Evolutionary conservation across 2,888 invertebrate genomes (phyloP).

Genomic region (Nipponacmea schrenckii): DNA sequence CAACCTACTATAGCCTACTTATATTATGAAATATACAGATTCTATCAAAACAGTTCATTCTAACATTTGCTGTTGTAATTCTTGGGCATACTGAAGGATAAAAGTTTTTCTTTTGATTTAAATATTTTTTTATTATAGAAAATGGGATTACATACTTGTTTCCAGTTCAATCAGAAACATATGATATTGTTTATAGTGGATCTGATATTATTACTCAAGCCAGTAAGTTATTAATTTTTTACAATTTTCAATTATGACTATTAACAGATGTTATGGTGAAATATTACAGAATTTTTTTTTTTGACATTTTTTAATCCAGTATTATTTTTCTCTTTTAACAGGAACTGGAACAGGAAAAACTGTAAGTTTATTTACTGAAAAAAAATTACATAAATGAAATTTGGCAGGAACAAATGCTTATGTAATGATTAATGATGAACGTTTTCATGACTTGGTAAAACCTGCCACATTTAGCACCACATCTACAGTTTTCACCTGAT

Average conservation of each 20-base stretch:
- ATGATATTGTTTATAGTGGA: conserved; percentile 54
- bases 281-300: not conserved
- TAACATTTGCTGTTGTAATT: too few species aligned
- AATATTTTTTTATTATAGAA: conserved; percentile 39
- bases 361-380: conserved; percentile 44
- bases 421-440: too few species aligned
- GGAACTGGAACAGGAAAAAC: conserved; percentile 67
- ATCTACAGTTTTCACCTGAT: too few species aligned
- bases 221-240: conserved; percentile 60
- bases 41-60: too few species aligned
- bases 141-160: conserved; percentile 57
- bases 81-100: too few species aligned
- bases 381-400: not conserved
- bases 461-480: too few species aligned
- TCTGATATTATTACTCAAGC: conserved; percentile 64
- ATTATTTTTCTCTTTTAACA: conserved; percentile 27
- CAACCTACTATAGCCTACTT: too few species aligned
- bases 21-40: too few species aligned
- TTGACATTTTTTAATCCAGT: not conserved
- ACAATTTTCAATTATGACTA: not conserved
- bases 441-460: too few species aligned
- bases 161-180: conserved; percentile 62
- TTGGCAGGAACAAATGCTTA: not conserved
- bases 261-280: not conserved
- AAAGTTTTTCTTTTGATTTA: too few species aligned